Base-by-base conservation (phyloP, 2,797 vertebrate species). In the Parauchenoglanis ngamensis region DNA sequence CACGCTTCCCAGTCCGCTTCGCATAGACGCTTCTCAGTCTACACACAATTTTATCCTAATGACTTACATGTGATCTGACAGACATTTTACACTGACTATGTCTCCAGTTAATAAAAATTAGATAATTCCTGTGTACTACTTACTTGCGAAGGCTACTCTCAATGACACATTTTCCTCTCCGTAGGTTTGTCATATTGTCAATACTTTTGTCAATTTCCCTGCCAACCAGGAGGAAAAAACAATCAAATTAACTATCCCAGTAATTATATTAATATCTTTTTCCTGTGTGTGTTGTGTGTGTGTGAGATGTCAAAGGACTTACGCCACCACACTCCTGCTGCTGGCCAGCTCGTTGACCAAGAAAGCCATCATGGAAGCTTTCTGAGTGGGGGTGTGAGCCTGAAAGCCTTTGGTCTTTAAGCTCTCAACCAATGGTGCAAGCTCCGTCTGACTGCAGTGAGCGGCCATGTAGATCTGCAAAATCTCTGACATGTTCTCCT, bases 181-280 rank as follows among this genome's bases (percentile, higher is more conserved):
- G 96, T 92, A 99, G 94, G 93, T 97, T 99, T 93, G 97, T 97
- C 97, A 99, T 98, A 90, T 96, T 96, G 91, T 99, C 98, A 84
- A 99, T 98, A 92, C 96, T 98, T 95, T 97, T 98, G 93, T 99
- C 98, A 86, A 99, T 99, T 95, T 99, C 97, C 92, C 98, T 99
- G 95, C 63, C 91, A 82, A 92, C 0, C 46, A 93, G 92, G 89
- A 75, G 90, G 57, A 72, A 57, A 68, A 77, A 57, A 23, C 76
- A 57, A 54, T 73, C 4, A 86, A 85, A 81, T n/a, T 10, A 31
- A n/a, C 21, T 1, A 63, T 17, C 57, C 76, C 17, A 54, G 4
- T 54, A 54, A 52, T 68, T 35, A 21, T 1, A 8, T 8, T 25
- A 25, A 59, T 61, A 13, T 78, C 21, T 21, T 56, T 35, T 35